phyloP scores from a whole-genome alignment of 2,113 vertebrate genomes.

The Etheostoma cragini region DNA sequence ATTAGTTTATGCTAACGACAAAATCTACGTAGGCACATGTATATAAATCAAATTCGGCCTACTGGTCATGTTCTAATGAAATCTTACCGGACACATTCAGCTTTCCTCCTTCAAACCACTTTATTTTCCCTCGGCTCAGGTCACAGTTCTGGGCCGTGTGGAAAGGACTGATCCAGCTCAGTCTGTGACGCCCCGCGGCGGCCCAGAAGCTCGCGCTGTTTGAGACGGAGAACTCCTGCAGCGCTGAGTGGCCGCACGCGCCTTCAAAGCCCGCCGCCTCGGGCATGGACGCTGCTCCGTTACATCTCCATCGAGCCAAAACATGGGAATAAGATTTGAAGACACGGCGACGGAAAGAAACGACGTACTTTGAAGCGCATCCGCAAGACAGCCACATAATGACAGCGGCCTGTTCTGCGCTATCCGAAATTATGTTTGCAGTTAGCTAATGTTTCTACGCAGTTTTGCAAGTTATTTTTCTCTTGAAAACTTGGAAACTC shows the following conservation, averaged over 20 bases:
- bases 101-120: conserved; percentile 74
- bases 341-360: conserved; percentile 1
- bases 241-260: conserved; percentile 65
- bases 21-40: too few relatives aligned
- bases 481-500: conserved; percentile 30
- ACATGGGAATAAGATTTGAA: not conserved
- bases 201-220: conserved; percentile 83
- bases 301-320: conserved; percentile 32
- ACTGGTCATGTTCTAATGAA: not conserved
- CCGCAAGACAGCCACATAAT: conserved; percentile 49
- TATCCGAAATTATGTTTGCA: not conserved
- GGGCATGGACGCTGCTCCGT: conserved; percentile 81
- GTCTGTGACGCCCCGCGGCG: conserved; percentile 73
- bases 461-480: not conserved
- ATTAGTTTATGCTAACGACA: not conserved
- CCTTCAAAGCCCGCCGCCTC: conserved; percentile 77
- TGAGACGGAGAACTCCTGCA: conserved; percentile 82
- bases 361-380: conserved; percentile 20
- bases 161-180: conserved; percentile 84
- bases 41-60: not conserved
- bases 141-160: conserved; percentile 81
- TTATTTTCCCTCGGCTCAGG: conserved; percentile 68
- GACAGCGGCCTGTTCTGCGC: not conserved
- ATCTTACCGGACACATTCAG: conserved; percentile 77
- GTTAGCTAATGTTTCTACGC: not conserved